A percentile compares a stretch with the other conserved stretches of the same genome.
Conservation (phyloP, 1,140 invertebrate genomes). For the Pissodes strobi region DNA sequence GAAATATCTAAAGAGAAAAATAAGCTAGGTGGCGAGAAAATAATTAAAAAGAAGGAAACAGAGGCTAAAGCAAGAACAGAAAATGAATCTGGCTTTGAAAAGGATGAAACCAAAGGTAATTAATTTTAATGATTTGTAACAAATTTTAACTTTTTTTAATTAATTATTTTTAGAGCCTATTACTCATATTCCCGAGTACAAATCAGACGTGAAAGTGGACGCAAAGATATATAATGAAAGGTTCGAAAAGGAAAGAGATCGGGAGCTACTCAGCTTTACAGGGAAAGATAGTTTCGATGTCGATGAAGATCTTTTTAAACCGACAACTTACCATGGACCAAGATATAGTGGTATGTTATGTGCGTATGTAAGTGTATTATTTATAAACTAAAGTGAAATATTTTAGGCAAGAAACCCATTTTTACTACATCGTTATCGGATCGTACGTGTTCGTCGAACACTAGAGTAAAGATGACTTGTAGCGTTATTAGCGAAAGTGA, state of each 20-base stretch:
- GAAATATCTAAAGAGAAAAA: conserved; percentile 31
- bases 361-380: neutral
- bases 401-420: conserved; percentile 65
- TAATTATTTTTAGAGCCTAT: neutral
- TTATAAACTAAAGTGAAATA: neutral
- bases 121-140: too few species aligned
- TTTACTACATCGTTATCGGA: conserved; percentile 83
- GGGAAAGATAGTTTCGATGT: conserved; percentile 21
- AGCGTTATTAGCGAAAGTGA: conserved; percentile 81
- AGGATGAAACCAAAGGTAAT: too few species aligned
- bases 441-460: conserved; percentile 72
- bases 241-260: conserved; percentile 39
- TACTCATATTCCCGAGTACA: conserved; percentile 11
- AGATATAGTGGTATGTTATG: conserved; percentile 47
- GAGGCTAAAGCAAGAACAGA: conserved; percentile 36
- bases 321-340: conserved; percentile 38
- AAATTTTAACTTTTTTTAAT: too few species aligned
- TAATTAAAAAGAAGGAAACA: conserved; percentile 39
- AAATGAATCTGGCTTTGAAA: too few species aligned
- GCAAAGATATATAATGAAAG: conserved; percentile 38
- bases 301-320: conserved; percentile 39
- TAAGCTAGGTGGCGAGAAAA: conserved; percentile 36
- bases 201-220: conserved; percentile 38
- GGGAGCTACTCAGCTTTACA: neutral
- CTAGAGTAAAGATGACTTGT: conserved; percentile 79